Percentiles rank a stretch among this genome's conserved stretches.
These are phyloP conservation scores for Leptonema lineaticorne DNA, from an alignment of 1,140 invertebrate species.

Conservation along the genomic window DNA sequence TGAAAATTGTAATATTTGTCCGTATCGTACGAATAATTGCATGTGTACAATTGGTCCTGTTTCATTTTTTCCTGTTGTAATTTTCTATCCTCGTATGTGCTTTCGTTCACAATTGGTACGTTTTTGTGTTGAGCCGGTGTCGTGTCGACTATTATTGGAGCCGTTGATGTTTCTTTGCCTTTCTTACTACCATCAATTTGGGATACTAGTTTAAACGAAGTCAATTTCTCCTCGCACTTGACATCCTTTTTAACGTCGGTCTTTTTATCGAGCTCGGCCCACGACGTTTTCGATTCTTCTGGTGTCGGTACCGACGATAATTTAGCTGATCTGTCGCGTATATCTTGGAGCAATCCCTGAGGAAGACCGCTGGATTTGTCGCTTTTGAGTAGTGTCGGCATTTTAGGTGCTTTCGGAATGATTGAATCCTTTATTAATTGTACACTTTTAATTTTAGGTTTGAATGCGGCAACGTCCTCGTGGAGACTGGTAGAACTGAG, in stretches of 20 bases:
- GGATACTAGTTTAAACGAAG: slow-evolving; percentile 56
- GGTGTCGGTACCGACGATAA: slow-evolving; percentile 44
- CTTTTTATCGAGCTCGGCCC: slow-evolving; percentile 33
- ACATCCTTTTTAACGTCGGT: slow-evolving; percentile 29
- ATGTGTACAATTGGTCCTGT: slow-evolving; percentile 53
- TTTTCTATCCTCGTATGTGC: slow-evolving; percentile 66
- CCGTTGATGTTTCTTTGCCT: slow-evolving; percentile 45
- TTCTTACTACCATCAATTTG: slow-evolving; percentile 51
- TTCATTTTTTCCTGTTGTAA: slow-evolving; percentile 57
- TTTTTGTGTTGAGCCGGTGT: slow-evolving; percentile 20
- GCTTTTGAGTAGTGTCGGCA: slow-evolving; percentile 28
- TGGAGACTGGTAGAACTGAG: slow-evolving; percentile 51
- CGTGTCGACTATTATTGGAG: slow-evolving; percentile 21
- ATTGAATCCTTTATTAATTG: not conserved
- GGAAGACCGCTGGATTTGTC: slow-evolving; percentile 51
- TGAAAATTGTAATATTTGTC: slow-evolving; percentile 82
- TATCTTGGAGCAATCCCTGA: slow-evolving; percentile 61
- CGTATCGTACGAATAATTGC: slow-evolving; percentile 64
- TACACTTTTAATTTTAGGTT: too few relatives aligned
- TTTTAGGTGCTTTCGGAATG: slow-evolving; percentile 31
- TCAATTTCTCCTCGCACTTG: slow-evolving; percentile 45
- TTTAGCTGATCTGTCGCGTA: slow-evolving; percentile 59
- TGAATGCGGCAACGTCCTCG: slow-evolving; percentile 42
- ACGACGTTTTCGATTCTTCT: slow-evolving; percentile 31
- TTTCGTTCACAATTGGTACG: slow-evolving; percentile 61